phyloP scores from a whole-genome alignment of 2,113 vertebrate genomes.

The Gnathonemus longibarbis region DNA sequence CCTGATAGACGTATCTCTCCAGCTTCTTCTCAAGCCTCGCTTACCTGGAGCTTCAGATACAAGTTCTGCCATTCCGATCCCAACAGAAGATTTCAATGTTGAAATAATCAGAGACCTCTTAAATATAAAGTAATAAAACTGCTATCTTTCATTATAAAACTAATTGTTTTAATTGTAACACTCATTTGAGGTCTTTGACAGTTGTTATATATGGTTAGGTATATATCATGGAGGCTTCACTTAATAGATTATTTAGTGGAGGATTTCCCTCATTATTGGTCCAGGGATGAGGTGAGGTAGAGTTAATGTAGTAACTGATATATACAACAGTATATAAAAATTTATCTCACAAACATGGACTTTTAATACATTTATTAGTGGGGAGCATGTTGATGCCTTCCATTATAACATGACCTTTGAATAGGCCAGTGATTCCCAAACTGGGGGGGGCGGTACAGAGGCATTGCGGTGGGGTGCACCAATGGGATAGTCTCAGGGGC shows the following conservation, averaged over 20 bases:
- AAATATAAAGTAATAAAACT: background rate
- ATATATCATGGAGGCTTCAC: background rate
- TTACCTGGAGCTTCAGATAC: conserved; percentile 34
- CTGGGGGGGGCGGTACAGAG: no score
- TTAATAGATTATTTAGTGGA: background rate
- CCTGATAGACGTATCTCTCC: conserved; percentile 48
- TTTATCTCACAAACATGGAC: background rate
- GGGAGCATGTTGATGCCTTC: background rate
- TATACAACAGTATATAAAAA: background rate
- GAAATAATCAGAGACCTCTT: background rate
- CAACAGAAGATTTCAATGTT: background rate
- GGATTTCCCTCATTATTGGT: background rate
- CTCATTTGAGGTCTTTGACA: background rate
- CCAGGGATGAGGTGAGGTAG: background rate
- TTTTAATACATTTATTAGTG: background rate
- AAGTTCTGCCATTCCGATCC: background rate
- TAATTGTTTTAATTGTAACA: background rate
- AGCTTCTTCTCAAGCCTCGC: conserved; percentile 30
- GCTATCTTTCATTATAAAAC: background rate
- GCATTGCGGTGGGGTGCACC: no score
- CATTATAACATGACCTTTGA: background rate
- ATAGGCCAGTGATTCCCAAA: background rate
- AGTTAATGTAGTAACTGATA: background rate
- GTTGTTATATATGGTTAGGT: background rate
- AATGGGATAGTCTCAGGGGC: no score